These are phyloP conservation scores for Geotrupes spiniger DNA, from an alignment of 2,888 invertebrate species.

Conservation along the genomic window DNA sequence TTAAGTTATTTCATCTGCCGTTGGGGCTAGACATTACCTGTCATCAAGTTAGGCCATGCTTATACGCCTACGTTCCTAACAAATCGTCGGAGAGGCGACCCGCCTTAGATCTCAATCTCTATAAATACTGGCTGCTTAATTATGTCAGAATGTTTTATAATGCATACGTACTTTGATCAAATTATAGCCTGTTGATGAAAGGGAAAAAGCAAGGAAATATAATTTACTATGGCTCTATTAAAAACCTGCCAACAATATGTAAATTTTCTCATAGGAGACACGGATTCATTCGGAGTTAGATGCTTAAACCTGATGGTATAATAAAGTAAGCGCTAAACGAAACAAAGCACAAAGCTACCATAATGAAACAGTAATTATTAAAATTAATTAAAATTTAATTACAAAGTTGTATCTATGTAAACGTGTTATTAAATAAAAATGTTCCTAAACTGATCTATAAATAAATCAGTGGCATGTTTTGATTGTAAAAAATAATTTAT, in stretches of 20 bases:
- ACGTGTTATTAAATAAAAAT: too few species aligned
- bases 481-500: too few species aligned
- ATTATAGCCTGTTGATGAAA: slow-evolving; percentile 6
- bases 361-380: too few species aligned
- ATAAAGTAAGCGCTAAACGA: too few species aligned
- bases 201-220: not conserved
- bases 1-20: slow-evolving; percentile 15
- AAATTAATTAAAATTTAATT: too few species aligned
- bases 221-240: slow-evolving; percentile 4
- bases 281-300: too few species aligned
- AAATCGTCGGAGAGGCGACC: slow-evolving; percentile 22
- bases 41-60: slow-evolving; percentile 23
- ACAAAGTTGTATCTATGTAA: too few species aligned
- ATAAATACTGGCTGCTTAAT: slow-evolving; percentile 34
- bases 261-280: not conserved
- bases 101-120: slow-evolving; percentile 33
- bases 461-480: too few species aligned
- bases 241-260: slow-evolving; percentile 4
- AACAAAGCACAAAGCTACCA: too few species aligned
- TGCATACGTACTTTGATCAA: slow-evolving; percentile 16
- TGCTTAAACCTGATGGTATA: too few species aligned
- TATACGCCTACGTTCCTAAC: slow-evolving; percentile 26
- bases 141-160: slow-evolving; percentile 34
- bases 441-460: too few species aligned
- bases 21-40: slow-evolving; percentile 28